Evolutionary conservation across 2,113 vertebrate species (phyloP), one percentile per base, ranked within the genome.

Genomic region (Vicugna pacos): DNA sequence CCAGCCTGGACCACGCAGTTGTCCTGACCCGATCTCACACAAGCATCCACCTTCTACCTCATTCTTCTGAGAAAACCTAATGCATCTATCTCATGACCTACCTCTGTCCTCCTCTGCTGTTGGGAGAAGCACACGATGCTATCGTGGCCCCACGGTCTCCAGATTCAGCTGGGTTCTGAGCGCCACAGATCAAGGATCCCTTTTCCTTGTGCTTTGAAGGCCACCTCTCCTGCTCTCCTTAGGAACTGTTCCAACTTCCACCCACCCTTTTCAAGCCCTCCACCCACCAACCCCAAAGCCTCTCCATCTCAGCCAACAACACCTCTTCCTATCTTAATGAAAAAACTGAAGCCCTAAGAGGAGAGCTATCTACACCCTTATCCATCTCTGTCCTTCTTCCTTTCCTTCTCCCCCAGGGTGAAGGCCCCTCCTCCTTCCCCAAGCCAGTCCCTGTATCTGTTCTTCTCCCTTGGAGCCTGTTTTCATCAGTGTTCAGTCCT

Each of bases 131-230:
- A 38, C 54, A n/a, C 26, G 10, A 13, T 9, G 35, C 75, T 11
- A 6, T 52, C 32, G 5, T 0, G 8, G 48, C 20, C 7, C 84
- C 20, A 16, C 4, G 5, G 30, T 20, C 20, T 50, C 50, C 65
- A 35, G 7, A 22, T 19, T 32, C 64, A 54, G 0, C 42, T 22
- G 54, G 30, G 26, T 6, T 52, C 16, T 16, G 42, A 24, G 42
- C 0, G 8, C 50, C 38, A 0, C n/a, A 19, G 3, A 50, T 13
- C 3, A 5, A 28, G 22, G 52, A 52, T 6, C 17, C 52, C 52
- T 82, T 26, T 28, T 15, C 14, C 16, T 17, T 7, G n/a, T 12
- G 38, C 75, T 35, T 48, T 77, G 69, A 26, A 30, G 60, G 35
- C 48, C 35, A 17, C 46, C n/a, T 28, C 35, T 46, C 54, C 42